Conservation (phyloP, 1,140 invertebrate genomes). For the Bombus fervidus region DNA sequence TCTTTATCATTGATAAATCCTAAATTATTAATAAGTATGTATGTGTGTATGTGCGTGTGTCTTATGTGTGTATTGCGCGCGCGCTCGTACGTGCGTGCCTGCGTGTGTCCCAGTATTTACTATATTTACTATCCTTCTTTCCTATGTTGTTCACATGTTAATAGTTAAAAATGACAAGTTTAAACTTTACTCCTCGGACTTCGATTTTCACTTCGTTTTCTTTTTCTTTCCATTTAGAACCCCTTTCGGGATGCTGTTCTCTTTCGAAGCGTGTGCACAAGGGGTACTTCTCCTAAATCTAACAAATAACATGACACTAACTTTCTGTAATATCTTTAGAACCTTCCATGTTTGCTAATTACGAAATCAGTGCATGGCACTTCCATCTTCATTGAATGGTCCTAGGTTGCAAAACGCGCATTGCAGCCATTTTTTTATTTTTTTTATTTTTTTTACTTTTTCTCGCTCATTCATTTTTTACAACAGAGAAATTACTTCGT, state of each 20-base stretch:
- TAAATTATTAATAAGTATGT: conserved; percentile 1
- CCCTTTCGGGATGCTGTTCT: conserved; percentile 33
- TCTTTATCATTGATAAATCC: background rate
- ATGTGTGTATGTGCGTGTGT: background rate
- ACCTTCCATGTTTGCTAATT: background rate
- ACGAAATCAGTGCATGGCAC: conserved; percentile 31
- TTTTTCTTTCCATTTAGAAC: background rate
- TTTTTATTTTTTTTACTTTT: no score
- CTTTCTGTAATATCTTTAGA: background rate
- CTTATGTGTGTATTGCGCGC: conserved; percentile 1
- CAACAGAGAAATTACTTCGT: background rate
- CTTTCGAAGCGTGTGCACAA: conserved; percentile 40
- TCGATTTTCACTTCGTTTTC: background rate
- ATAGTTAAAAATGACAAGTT: background rate
- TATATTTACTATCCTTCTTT: background rate
- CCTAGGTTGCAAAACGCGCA: background rate
- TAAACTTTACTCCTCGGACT: background rate
- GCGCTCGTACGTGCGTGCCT: conserved; percentile 14
- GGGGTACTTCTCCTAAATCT: conserved; percentile 28
- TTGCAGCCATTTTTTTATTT: background rate
- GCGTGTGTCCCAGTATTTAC: conserved; percentile 10
- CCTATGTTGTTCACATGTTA: background rate
- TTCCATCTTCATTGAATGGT: background rate
- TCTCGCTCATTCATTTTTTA: background rate
- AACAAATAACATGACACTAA: conserved; percentile 23